Base-by-base conservation (phyloP, 2,888 invertebrate genomes). In the Microctonus aethiopoides region DNA sequence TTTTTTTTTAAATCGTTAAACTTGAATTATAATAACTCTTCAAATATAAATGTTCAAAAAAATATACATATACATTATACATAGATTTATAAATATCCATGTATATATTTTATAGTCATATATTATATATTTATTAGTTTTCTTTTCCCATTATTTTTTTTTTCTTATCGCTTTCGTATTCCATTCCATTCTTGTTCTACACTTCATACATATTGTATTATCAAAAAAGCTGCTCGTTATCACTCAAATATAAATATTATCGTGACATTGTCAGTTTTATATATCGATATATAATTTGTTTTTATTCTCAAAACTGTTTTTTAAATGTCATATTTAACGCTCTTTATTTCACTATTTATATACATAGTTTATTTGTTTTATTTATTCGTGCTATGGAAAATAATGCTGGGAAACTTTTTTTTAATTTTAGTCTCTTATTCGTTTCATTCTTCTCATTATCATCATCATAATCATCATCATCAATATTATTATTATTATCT, bases 181-280 rank as follows among this genome's bases (percentile, higher is more conserved):
- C 41, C 41, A 61, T 61, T 61, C 36, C 22, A 24, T 39, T 61
- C 39, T 41, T 41, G n/a, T 61, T 36, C 13, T n/a, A n/a, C 26
- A 39, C 61, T 39, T 46, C 24, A 62, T 51, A 9, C 41, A 41
- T 51, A n/a, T 46, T 29, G n/a, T 62, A 46, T 46, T 16, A 0
- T 9, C 5, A 20, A 46, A 46, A 20, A 20, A 16, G 7, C 16
- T 16, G 7, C 16, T n/a, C 11, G 29, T 41, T 62, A 51, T 62
- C 29, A 62, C 29, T 62, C n/a, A 20, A 46, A 62, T 62, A 24
- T 51, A 26, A 51, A 62, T 46, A 26, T n/a, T 29, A 6, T 16
- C 16, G n/a, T n/a, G 36, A 22, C 36, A 62, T 62, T 62, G 26
- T 36, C 13, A 46, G 36, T 62, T 62, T 16, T 39, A 39, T 39